These are phyloP conservation scores for Lophius americanus DNA, from an alignment of 2,797 vertebrate species.

Conservation along the genomic window DNA sequence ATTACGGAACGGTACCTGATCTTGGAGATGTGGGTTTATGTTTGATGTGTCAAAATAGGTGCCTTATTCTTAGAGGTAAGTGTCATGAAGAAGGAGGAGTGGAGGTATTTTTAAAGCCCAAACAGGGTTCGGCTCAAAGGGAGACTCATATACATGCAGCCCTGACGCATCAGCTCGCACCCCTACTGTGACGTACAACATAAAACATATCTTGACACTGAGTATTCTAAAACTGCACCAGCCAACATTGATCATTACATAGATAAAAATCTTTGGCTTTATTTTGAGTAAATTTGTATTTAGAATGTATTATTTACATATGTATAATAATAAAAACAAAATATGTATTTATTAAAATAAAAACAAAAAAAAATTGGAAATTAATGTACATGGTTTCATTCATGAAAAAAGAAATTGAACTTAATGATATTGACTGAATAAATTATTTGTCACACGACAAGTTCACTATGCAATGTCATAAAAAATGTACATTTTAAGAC, in stretches of 20 bases:
- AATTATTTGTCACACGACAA: no score
- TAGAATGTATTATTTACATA: no score
- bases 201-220: slow-evolving; percentile 15
- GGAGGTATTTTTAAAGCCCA: slow-evolving; percentile 17
- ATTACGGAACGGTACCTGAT: slow-evolving; percentile 6
- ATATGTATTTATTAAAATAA: no score
- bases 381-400: no score
- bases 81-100: slow-evolving; percentile 16
- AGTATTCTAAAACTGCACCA: slow-evolving; percentile 32
- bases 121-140: background rate
- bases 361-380: no score
- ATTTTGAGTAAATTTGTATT: no score
- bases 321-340: no score
- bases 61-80: slow-evolving; percentile 4
- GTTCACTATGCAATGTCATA: background rate
- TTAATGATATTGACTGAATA: no score
- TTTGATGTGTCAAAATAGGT: slow-evolving; percentile 31
- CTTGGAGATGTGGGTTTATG: slow-evolving; percentile 19
- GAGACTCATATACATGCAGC: slow-evolving; percentile 30
- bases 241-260: slow-evolving; percentile 7
- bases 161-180: slow-evolving; percentile 8
- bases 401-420: no score
- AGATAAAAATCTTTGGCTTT: no score
- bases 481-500: background rate
- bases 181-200: slow-evolving; percentile 7